Evolutionary conservation across 1,140 invertebrate species (phyloP).

Genomic region (Sarcophaga bullata): DNA sequence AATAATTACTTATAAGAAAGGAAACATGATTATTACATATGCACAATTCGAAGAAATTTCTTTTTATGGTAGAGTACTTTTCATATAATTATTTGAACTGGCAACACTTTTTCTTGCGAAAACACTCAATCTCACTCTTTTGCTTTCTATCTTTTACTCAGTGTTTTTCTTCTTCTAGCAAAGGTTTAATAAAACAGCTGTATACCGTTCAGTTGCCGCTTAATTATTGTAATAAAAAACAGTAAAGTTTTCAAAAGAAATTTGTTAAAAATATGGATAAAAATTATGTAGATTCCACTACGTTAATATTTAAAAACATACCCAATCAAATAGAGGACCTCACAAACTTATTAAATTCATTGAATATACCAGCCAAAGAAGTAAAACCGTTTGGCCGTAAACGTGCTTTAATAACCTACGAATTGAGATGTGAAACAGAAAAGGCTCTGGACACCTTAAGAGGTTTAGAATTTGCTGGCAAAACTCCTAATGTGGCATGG

Average conservation of each 20-base stretch:
- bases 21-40: too few species aligned
- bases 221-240: too few species aligned
- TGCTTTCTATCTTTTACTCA: not conserved
- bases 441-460: conserved; percentile 41
- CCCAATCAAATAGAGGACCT: conserved; percentile 56
- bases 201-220: not conserved
- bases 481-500: not conserved
- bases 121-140: not conserved
- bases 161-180: not conserved
- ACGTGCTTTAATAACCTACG: conserved; percentile 51
- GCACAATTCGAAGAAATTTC: too few species aligned
- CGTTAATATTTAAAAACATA: conserved; percentile 57
- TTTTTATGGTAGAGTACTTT: too few species aligned
- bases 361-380: conserved; percentile 46
- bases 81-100: too few species aligned
- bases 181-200: not conserved
- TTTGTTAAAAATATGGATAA: not conserved
- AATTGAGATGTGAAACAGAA: conserved; percentile 45
- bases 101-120: not conserved
- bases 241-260: not conserved
- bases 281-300: conserved; percentile 38
- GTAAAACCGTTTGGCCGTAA: conserved; percentile 51
- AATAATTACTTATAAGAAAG: too few species aligned
- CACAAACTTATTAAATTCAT: conserved; percentile 49
- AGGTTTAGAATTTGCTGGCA: conserved; percentile 2